phyloP scores from a whole-genome alignment of 2,888 invertebrate species.

The Drosophila demipolita region DNA sequence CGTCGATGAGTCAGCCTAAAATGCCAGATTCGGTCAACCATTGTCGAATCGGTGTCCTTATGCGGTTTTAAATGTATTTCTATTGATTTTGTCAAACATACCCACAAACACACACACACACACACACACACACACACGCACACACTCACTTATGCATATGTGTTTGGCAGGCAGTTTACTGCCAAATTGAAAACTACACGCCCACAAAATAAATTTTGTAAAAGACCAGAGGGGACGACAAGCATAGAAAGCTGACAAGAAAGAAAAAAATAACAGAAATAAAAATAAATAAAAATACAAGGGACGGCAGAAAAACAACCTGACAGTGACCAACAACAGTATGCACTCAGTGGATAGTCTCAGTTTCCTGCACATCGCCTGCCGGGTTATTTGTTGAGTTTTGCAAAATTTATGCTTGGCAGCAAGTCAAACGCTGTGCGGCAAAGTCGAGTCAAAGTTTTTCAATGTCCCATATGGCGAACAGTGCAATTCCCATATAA shows the following conservation, averaged over 20 bases:
- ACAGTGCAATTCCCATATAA: conserved; percentile 74
- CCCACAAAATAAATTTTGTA: conserved; percentile 73
- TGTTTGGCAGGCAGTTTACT: conserved; percentile 57
- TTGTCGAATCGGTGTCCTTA: conserved; percentile 52
- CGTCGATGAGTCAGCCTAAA: conserved; percentile 38
- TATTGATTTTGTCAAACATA: conserved; percentile 67
- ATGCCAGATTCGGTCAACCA: conserved; percentile 32
- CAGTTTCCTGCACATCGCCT: conserved; percentile 30
- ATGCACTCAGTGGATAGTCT: conserved; percentile 28
- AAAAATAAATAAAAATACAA: conserved; percentile 1
- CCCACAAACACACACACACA: conserved; percentile 17
- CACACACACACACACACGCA: neutral
- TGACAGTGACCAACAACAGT: conserved; percentile 70
- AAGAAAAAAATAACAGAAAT: conserved; percentile 8
- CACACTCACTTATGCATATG: conserved; percentile 10
- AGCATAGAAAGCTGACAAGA: neutral
- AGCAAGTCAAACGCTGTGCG: conserved; percentile 73
- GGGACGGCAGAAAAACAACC: conserved; percentile 17
- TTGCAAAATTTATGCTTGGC: conserved; percentile 78
- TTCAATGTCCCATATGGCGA: conserved; percentile 45
- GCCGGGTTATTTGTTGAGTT: conserved; percentile 74
- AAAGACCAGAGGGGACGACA: conserved; percentile 31
- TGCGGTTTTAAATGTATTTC: conserved; percentile 63
- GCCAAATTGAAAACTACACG: conserved; percentile 77
- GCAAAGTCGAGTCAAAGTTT: conserved; percentile 42